Evolutionary conservation across 2,113 vertebrate genomes (phyloP), one percentile per base, ranked within the genome.

Genomic region (Xiphias gladius): DNA sequence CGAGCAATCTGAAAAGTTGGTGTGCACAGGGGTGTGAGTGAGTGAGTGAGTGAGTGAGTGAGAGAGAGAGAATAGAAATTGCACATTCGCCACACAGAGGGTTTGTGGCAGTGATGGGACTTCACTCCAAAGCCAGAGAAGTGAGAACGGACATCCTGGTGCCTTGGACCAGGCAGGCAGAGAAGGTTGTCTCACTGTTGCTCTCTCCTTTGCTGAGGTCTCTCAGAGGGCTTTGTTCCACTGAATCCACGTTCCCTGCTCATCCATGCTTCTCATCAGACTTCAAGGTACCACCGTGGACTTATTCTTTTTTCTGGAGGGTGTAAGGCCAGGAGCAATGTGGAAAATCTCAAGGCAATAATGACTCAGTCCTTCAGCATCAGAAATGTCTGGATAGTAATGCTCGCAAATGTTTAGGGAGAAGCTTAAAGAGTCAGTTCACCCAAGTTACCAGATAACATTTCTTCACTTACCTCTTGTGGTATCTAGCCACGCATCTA

Each of bases 91-190:
- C 78, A 73, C 64, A 66, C 30, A 2, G 46, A 54, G 73, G 41
- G 64, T 71, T 81, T 79, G 81, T 79, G 85, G 67, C 66, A 16
- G 55, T 26, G 79, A 84, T 35, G 65, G 79, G 78, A 80, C 77
- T 28, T 66, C 71, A 24, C 69, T 71, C 41, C 16, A 13, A 77
- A 30, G 26, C 37, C 55, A 43, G 63, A 83, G 83, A 72, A 79
- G 74, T 32, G 76, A 91, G 82, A 66, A 75, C 79, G 80, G 85
- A 88, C 76, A 22, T 80, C 75, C 85, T 76, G 86, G 86, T 66
- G 73, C 72, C 76, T 73, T 73, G 72, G 54, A 63, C 66, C 75
- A 76, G 88, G 80, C 61, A 54, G 76, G 73, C 50, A 62, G 83
- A 83, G 80, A 24, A 64, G 83, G 86, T 75, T 5, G 43, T 90